Conservation (phyloP, 2,888 invertebrate species). For the Acleris sparsana region DNA sequence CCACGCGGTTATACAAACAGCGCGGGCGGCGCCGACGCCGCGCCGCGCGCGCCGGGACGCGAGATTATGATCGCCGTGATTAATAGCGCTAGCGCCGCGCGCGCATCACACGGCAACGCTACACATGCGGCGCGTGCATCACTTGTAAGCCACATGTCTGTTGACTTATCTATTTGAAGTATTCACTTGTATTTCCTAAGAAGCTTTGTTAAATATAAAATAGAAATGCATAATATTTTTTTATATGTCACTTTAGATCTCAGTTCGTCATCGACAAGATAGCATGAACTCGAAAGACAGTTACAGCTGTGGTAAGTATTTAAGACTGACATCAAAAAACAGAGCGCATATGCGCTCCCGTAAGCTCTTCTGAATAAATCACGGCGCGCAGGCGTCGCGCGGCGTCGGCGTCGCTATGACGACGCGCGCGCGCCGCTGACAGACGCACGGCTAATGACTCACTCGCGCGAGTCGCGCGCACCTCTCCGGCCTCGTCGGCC, state of each 20-base stretch:
- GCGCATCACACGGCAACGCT: slow-evolving; percentile 39
- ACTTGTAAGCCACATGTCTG: slow-evolving; percentile 35
- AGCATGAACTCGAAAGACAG: slow-evolving; percentile 21
- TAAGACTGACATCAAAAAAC: slow-evolving; percentile 30
- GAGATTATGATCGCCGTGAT: slow-evolving; percentile 79
- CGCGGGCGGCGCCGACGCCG: slow-evolving; percentile 67
- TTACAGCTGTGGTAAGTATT: slow-evolving; percentile 31
- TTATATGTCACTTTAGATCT: neutral
- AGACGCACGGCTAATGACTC: slow-evolving; percentile 51
- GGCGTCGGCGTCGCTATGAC: slow-evolving; percentile 44
- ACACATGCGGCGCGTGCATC: slow-evolving; percentile 39
- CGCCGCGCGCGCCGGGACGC: slow-evolving; percentile 44
- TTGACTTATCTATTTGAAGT: slow-evolving; percentile 31
- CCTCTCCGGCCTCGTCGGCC: slow-evolving; percentile 16
- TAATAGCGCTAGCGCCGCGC: slow-evolving; percentile 68
- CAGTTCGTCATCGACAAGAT: slow-evolving; percentile 1
- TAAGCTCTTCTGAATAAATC: slow-evolving; percentile 50
- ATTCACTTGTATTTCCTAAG: slow-evolving; percentile 4
- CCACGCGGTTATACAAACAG: slow-evolving; percentile 76
- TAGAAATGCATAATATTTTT: neutral
- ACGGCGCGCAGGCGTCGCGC: slow-evolving; percentile 46
- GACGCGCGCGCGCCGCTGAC: slow-evolving; percentile 47
- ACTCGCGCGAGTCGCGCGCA: slow-evolving; percentile 42
- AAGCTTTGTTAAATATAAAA: neutral
- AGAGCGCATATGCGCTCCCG: slow-evolving; percentile 40